These are phyloP conservation scores for Caenorhabditis plicata DNA, from an alignment of 2,888 invertebrate genomes.

Conservation along the genomic window DNA sequence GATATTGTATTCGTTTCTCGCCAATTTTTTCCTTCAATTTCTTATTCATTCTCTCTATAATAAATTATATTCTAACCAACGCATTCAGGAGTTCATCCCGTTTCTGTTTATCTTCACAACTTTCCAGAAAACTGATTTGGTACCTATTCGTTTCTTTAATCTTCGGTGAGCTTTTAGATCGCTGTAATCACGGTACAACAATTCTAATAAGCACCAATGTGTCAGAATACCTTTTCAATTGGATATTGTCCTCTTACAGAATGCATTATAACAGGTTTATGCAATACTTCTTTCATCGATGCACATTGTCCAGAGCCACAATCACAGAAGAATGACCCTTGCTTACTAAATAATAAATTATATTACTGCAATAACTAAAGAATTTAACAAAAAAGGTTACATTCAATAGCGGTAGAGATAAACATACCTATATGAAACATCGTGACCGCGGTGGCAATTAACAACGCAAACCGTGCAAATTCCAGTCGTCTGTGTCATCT, in stretches of 20 bases:
- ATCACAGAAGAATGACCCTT: conserved; percentile 98
- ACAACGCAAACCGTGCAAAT: conserved; percentile 96
- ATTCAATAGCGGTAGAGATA: too few relatives aligned
- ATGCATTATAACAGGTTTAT: conserved; percentile 17
- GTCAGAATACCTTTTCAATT: too few relatives aligned
- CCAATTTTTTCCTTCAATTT: conserved; percentile 2
- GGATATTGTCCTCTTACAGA: conserved; percentile 28
- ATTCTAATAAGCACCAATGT: too few relatives aligned
- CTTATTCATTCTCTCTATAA: not conserved
- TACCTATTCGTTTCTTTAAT: not conserved
- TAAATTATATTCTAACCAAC: not conserved
- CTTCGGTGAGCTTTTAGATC: not conserved
- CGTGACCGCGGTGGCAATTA: conserved; percentile 94
- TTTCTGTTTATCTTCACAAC: not conserved
- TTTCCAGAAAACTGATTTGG: not conserved
- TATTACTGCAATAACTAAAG: not conserved
- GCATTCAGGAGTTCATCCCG: not conserved
- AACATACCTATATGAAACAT: conserved; percentile 67
- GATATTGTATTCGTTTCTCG: not conserved
- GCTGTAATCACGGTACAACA: too few relatives aligned
- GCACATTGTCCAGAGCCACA: conserved; percentile 77
- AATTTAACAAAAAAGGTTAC: not conserved
- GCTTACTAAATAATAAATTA: conserved; percentile 82
- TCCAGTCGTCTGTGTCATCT: conserved; percentile 96
- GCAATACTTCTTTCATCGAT: conserved; percentile 12